Evolutionary conservation across 2,888 invertebrate species (phyloP).

Genomic region (Phyllotreta striolata): DNA sequence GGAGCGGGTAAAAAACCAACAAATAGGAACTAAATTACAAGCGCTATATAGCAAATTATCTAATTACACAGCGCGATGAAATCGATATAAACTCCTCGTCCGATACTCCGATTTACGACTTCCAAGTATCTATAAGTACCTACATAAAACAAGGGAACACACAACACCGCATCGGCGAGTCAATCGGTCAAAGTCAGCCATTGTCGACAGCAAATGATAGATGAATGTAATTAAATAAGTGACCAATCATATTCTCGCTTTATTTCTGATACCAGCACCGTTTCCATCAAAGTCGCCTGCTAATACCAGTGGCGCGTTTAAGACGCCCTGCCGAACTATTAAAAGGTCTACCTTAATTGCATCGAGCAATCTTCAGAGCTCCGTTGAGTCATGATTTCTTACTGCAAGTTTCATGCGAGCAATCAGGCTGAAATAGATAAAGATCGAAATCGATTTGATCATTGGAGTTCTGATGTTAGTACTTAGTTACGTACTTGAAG

Average conservation of each 20-base stretch:
- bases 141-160: conserved; percentile 8
- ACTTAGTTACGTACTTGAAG: no score
- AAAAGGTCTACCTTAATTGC: no score
- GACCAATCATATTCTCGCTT: conserved; percentile 61
- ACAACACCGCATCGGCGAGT: conserved; percentile 37
- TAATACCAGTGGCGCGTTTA: conserved; percentile 40
- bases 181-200: conserved; percentile 60
- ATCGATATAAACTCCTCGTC: no score
- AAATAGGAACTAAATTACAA: conserved; percentile 3
- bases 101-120: no score
- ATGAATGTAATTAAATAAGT: conserved; percentile 62
- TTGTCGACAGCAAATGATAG: conserved; percentile 60
- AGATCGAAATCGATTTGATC: no score
- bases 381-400: no score
- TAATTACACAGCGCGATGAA: no score
- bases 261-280: conserved; percentile 54
- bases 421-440: no score
- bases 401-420: no score
- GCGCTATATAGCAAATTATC: neutral
- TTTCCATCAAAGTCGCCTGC: conserved; percentile 53
- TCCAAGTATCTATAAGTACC: neutral
- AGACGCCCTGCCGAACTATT: no score
- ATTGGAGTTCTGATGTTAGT: no score
- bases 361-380: no score
- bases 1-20: conserved; percentile 3